phyloP scores from a whole-genome alignment of 1,140 invertebrate genomes.

The Drosophila ercepeae region DNA sequence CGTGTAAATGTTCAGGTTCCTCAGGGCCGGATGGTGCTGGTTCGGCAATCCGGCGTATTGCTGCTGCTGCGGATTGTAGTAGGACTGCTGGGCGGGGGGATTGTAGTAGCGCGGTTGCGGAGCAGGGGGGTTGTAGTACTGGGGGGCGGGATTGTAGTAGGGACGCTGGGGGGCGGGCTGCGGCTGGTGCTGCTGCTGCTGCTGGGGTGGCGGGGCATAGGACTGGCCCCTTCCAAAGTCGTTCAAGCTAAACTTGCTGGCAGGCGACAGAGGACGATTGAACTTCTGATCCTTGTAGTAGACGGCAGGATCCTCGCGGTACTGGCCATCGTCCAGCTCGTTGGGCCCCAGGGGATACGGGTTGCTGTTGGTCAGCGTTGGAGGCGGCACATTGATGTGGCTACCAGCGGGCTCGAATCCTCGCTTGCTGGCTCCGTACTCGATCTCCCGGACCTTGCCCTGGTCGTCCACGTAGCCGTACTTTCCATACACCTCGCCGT shows the following conservation, averaged over 20 bases:
- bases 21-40: slow-evolving; percentile 77
- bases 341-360: slow-evolving; percentile 86
- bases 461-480: slow-evolving; percentile 89
- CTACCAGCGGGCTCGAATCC: slow-evolving; percentile 93
- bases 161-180: slow-evolving; percentile 59
- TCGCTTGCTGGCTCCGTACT: slow-evolving; percentile 94
- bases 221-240: slow-evolving; percentile 59
- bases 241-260: slow-evolving; percentile 75
- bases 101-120: slow-evolving; percentile 83
- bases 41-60: slow-evolving; percentile 57
- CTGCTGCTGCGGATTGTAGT: slow-evolving; percentile 74
- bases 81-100: slow-evolving; percentile 67
- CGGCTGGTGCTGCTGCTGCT: slow-evolving; percentile 21
- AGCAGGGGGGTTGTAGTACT: slow-evolving; percentile 58
- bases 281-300: slow-evolving; percentile 90
- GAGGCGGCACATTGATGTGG: slow-evolving; percentile 91
- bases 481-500: slow-evolving; percentile 91
- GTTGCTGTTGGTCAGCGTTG: slow-evolving; percentile 86
- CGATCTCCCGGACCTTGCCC: slow-evolving; percentile 91
- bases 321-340: slow-evolving; percentile 91
- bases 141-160: slow-evolving; percentile 75
- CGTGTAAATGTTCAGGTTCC: slow-evolving; percentile 73
- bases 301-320: slow-evolving; percentile 91
- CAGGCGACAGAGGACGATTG: slow-evolving; percentile 84
- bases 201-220: slow-evolving; percentile 55